Conservation (phyloP, 2,888 invertebrate genomes). For the Temnothorax unifasciatus region DNA sequence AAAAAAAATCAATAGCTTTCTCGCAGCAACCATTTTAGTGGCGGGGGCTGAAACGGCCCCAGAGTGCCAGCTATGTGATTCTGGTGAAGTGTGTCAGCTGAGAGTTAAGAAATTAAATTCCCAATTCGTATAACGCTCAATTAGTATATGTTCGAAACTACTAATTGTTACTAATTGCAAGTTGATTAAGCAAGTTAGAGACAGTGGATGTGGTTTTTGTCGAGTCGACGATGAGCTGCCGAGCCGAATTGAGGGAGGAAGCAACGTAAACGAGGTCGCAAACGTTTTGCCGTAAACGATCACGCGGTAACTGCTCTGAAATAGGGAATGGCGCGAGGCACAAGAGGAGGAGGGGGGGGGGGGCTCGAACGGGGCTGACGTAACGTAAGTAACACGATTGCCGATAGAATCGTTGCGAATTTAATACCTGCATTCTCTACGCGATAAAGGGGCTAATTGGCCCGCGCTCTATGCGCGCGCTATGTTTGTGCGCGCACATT, state of each 20-base stretch:
- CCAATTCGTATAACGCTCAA: not conserved
- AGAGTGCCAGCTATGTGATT: too few relatives aligned
- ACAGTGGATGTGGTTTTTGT: constrained; percentile 15
- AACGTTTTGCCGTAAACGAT: constrained; percentile 30
- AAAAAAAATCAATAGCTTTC: too few relatives aligned
- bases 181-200: not conserved
- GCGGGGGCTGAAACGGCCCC: too few relatives aligned
- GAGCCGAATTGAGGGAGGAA: constrained; percentile 14
- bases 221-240: not conserved
- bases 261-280: constrained; percentile 15
- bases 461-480: not conserved
- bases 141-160: not conserved
- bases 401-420: constrained; percentile 40
- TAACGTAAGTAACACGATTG: constrained; percentile 32
- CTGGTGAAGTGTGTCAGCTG: too few relatives aligned
- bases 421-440: constrained; percentile 28
- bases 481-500: not conserved
- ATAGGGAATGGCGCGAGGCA: constrained; percentile 20
- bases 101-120: not conserved
- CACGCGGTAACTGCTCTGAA: constrained; percentile 15
- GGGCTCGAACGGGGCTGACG: not conserved
- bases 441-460: constrained; percentile 38
- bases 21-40: too few relatives aligned
- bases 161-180: not conserved
- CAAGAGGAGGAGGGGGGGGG: too few relatives aligned